Evolutionary conservation across 2,113 vertebrate species (phyloP), one percentile per base, ranked within the genome.

Genomic region (Chloroceryle aenea): DNA sequence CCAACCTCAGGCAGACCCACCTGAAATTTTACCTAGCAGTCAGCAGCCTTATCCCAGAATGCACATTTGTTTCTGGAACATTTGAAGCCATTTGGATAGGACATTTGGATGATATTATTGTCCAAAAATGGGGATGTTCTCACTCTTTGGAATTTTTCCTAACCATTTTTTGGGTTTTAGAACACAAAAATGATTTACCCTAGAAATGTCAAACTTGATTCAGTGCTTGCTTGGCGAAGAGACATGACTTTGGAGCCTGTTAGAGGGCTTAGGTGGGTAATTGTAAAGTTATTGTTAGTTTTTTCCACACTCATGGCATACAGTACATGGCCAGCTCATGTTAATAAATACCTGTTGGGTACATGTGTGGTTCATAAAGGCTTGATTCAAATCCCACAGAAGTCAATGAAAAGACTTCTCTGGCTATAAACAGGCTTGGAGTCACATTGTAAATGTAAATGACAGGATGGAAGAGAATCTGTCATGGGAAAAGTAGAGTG

Each of bases 151-250:
- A 93, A 52, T 34, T 90, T 89, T 96, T 96, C 95, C 93, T 89
- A 95, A 78, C 43, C 48, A 25, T 84, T 93, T 95, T 96, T 95
- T 93, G 64, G 47, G 61, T 81, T 95, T 95, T 68, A 96, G 83
- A 96, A 92, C 79, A 84, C 79, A 94, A 92, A 94, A 93, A 89
- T 94, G 88, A 95, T 96, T 94, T 97, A 96, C 96, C 83, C 92
- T 90, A 96, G 90, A 97, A 96, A 93, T 95, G 93, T 97, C 96
- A 96, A 94, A 96, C 89, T 96, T 96, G 90, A 97, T 96, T 97
- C 95, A 96, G 69, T 93, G 90, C 90, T 94, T 90, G 76, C 85
- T 95, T 97, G 96, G 96, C 66, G 0, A 93, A 88, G 86, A 96
- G 83, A 85, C 79, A 32, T 96, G 90, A 10, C 36, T 96, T 95